A percentile compares a stretch with the other conserved stretches of the same genome.
Evolutionary conservation across 1,140 invertebrate species (phyloP).

Genomic region (Drosophila bipectinata): DNA sequence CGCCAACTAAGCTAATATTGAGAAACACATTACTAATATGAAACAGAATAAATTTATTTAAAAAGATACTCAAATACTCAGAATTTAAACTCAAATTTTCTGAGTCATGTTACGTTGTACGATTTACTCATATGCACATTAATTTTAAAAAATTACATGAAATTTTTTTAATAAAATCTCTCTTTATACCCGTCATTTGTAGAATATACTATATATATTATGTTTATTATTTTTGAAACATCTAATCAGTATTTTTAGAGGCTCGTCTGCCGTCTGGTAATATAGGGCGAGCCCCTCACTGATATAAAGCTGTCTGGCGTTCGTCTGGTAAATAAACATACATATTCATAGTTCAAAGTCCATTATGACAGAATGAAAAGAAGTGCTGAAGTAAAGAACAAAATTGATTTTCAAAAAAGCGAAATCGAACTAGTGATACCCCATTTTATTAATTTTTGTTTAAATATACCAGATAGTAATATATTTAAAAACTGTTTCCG

Average conservation of each 20-base stretch:
- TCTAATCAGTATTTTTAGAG: constrained; percentile 20
- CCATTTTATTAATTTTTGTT: not conserved
- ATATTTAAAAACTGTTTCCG: too few species aligned
- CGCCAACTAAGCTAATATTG: too few species aligned
- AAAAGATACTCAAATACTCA: too few species aligned
- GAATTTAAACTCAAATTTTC: too few species aligned
- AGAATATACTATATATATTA: not conserved
- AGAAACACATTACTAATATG: too few species aligned
- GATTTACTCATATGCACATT: too few species aligned
- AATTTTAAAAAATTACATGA: too few species aligned
- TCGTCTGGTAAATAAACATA: constrained; percentile 38
- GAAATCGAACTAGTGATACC: constrained; percentile 6
- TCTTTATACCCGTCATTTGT: not conserved
- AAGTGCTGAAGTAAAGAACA: constrained; percentile 14
- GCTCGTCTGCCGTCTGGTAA: constrained; percentile 22
- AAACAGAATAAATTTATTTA: too few species aligned
- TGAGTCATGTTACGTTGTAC: too few species aligned
- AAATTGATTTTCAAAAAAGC: not conserved
- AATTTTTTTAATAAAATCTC: too few species aligned
- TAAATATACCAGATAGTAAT: too few species aligned
- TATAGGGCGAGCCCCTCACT: constrained; percentile 32
- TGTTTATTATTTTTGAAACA: not conserved
- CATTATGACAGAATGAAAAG: constrained; percentile 13
- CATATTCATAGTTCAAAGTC: constrained; percentile 45
- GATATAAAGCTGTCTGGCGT: constrained; percentile 20